Base-by-base conservation (phyloP, 2,888 invertebrate genomes). In the Patella depressa region DNA sequence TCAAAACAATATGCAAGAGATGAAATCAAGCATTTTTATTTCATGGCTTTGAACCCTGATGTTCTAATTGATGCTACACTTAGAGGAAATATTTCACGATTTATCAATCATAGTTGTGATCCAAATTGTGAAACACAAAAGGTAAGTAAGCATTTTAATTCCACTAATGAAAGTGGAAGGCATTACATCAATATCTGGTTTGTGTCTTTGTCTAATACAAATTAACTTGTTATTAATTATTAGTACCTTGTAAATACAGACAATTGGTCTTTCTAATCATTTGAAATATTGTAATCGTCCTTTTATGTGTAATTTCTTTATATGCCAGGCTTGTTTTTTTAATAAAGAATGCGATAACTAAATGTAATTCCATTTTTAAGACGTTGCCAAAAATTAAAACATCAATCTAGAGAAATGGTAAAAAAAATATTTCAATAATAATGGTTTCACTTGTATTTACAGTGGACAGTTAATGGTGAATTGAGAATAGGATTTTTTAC, bases 51-150 rank as follows among this genome's bases (percentile, higher is more conserved):
- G 72, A 95, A 97, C 89, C 95, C 96, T 1, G 97, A 98, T 92
- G 95, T 96, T 80, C 95, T 97, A 77, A 99, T 99, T 80, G 99
- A 99, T 93, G 99, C 99, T 2, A 99, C 99, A 0, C 93, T 94
- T 85, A 97, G 96, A 92, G 99, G 99, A 55, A 99, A 98, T 91
- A 95, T 97, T 79, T 98, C 99, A 0, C 93, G 99, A 69, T 99
- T 99, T 90, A 98, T 99, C 86, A 99, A 99, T 92, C 99, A 99
- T 91, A 98, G 98, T 72, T 99, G 99, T 91, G 98, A 98, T 87
- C 99, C 99, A 0, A 99, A 99, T 91, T 96, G 98, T 4, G 98
- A 98, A 92, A 99, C 99, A 0, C 98, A 99, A 92, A 99, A 99
- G 92, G 94, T 93, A 83, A 77, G 84, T 70, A 45, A 9, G 45